Base-by-base conservation (phyloP, 2,797 vertebrate species). In the Crypturellus tataupa region DNA sequence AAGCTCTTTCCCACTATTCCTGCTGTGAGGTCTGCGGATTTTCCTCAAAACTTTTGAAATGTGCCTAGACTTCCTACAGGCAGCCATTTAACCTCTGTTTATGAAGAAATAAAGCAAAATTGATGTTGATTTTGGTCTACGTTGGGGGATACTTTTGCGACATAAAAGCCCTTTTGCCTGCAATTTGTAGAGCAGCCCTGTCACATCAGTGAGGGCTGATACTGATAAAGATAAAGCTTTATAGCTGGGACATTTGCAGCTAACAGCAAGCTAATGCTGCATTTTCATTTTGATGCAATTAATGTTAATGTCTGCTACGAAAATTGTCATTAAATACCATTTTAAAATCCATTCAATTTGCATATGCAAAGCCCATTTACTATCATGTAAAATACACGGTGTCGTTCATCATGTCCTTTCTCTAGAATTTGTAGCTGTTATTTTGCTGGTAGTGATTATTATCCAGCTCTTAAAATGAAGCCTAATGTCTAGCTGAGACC, bases 321-420 rank as follows among this genome's bases (percentile, higher is more conserved):
- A 98, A 98, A 98, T 97, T 96, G 98, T 98, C 98, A 98, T 98
- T 98, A 98, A 98, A 98, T 97, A 98, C 97, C 98, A 98, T 98
- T 98, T 98, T 98, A 98, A 98, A 98, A 98, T 98, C 98, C 98
- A 98, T 98, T 98, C 98, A 98, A 98, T 98, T 98, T 98, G 97
- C 98, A 98, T 98, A 98, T 96, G 97, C 97, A 97, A 97, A 98
- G 96, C 97, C 97, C 97, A 98, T 98, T 98, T 97, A 93, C 97
- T 94, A 97, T 98, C 97, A 94, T n/a, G 84, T 95, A 91, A 95
- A 96, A 98, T 97, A 91, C 24, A 82, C 58, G 3, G 16, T 2
- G 95, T 82, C 1, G 24, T 98, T 93, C 89, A 96, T 98, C 98
- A 98, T 14, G 69, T 80, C 96, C 91, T 65, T 85, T 56, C 80